These are phyloP conservation scores for Cryptophagus acutangulus DNA, from an alignment of 2,888 invertebrate genomes.

Conservation along the genomic window DNA sequence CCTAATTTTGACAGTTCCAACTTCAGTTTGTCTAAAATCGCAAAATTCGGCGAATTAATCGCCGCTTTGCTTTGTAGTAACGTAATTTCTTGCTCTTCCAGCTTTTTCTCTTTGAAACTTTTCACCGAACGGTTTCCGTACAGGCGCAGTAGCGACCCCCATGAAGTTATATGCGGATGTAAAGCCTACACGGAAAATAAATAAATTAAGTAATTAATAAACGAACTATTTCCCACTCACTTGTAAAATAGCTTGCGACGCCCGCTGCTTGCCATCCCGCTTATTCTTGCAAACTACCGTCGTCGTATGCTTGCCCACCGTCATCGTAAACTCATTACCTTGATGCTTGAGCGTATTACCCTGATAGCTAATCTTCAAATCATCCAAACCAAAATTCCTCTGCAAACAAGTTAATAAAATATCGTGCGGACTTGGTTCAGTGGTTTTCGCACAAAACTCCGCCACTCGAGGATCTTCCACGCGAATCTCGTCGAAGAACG, in stretches of 20 bases:
- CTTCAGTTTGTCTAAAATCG: conserved; percentile 79
- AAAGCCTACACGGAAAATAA: conserved; percentile 56
- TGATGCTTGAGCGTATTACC: conserved; percentile 79
- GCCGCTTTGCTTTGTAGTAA: conserved; percentile 83
- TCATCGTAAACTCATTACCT: conserved; percentile 91
- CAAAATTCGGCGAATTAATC: conserved; percentile 86
- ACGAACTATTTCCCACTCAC: conserved; percentile 44
- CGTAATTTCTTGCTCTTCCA: conserved; percentile 89
- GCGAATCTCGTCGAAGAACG: conserved; percentile 88
- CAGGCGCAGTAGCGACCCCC: conserved; percentile 89
- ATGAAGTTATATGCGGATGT: conserved; percentile 90
- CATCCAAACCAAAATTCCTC: conserved; percentile 86
- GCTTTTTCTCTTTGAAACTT: conserved; percentile 86
- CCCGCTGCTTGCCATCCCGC: conserved; percentile 92
- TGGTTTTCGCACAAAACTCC: conserved; percentile 93
- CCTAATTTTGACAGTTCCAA: conserved; percentile 75
- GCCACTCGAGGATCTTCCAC: conserved; percentile 92
- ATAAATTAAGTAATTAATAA: conserved; percentile 11
- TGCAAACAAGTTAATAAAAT: conserved; percentile 88
- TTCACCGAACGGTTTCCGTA: conserved; percentile 91
- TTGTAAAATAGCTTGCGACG: conserved; percentile 90
- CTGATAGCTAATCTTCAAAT: conserved; percentile 81
- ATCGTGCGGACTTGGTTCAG: conserved; percentile 92
- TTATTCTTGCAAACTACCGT: conserved; percentile 94
- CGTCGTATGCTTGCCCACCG: conserved; percentile 86